These are phyloP conservation scores for Conus betulinus DNA, from an alignment of 1,140 invertebrate species.

Conservation along the genomic window DNA sequence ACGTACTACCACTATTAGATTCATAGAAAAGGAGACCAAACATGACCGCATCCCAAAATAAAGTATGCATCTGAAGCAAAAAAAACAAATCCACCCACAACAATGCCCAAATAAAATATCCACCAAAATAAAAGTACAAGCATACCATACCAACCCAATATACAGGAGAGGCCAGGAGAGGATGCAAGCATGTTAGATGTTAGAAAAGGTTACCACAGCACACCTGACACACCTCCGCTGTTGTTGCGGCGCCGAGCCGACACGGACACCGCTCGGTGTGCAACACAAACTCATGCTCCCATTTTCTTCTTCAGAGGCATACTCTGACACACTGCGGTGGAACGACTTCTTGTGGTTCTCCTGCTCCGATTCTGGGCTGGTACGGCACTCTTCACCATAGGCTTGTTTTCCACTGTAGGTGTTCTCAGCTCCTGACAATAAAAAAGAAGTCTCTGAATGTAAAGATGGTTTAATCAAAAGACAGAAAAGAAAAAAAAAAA, in stretches of 20 bases:
- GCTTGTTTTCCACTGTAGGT: slow-evolving; percentile 49
- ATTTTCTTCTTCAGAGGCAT: slow-evolving; percentile 63
- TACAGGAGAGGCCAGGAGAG: neutral
- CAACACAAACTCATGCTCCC: slow-evolving; percentile 54
- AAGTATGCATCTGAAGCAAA: neutral
- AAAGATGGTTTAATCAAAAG: too few species aligned
- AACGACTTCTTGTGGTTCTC: slow-evolving; percentile 80
- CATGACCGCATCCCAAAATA: neutral
- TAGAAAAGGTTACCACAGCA: slow-evolving; percentile 29
- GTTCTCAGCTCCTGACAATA: slow-evolving; percentile 30
- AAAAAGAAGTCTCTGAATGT: too few species aligned
- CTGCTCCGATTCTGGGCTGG: slow-evolving; percentile 70
- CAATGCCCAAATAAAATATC: too few species aligned
- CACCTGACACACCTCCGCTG: slow-evolving; percentile 83
- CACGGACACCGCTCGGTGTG: slow-evolving; percentile 50
- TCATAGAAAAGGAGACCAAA: too few species aligned
- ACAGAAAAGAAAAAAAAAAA: too few species aligned
- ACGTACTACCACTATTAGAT: too few species aligned
- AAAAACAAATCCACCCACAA: too few species aligned
- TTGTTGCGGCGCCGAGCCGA: slow-evolving; percentile 82
- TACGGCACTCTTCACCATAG: slow-evolving; percentile 67
- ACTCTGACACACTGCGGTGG: slow-evolving; percentile 82
- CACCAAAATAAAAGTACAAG: too few species aligned
- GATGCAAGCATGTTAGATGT: neutral
- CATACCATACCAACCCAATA: neutral